Evolutionary conservation across 1,140 invertebrate genomes (phyloP).

Genomic region (Pseudomyrmex cubaensis): DNA sequence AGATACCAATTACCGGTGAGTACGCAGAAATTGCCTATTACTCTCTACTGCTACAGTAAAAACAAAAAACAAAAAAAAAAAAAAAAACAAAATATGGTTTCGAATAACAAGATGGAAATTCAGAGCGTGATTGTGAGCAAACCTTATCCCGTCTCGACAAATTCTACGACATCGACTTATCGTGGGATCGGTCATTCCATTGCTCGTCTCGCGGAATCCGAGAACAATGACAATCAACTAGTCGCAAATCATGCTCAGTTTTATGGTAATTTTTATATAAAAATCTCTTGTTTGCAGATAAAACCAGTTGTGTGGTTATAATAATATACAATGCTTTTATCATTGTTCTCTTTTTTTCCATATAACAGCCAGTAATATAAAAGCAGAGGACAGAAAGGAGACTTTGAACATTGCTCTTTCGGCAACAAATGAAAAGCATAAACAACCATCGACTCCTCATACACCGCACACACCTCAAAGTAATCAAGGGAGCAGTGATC

Average conservation of each 20-base stretch:
- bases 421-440: slow-evolving; percentile 78
- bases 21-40: neutral
- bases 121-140: slow-evolving; percentile 86
- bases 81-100: slow-evolving; percentile 77
- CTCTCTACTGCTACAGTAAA: neutral
- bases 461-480: slow-evolving; percentile 80
- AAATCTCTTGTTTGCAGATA: neutral
- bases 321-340: neutral
- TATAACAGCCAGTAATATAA: slow-evolving; percentile 75
- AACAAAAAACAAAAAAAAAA: too few species aligned
- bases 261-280: slow-evolving; percentile 73
- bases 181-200: slow-evolving; percentile 78
- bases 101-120: slow-evolving; percentile 80
- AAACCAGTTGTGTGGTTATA: neutral
- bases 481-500: slow-evolving; percentile 77
- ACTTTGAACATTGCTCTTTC: slow-evolving; percentile 69
- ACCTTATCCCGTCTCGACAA: slow-evolving; percentile 79
- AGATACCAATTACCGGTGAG: slow-evolving; percentile 84
- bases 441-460: slow-evolving; percentile 80
- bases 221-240: slow-evolving; percentile 77
- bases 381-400: slow-evolving; percentile 80
- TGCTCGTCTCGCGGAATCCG: slow-evolving; percentile 78
- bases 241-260: slow-evolving; percentile 79
- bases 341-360: neutral
- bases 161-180: slow-evolving; percentile 80